A percentile compares a stretch with the other conserved stretches of the same genome.
Evolutionary conservation across 2,888 invertebrate genomes (phyloP).

Genomic region (Eremobia ochroleuca): DNA sequence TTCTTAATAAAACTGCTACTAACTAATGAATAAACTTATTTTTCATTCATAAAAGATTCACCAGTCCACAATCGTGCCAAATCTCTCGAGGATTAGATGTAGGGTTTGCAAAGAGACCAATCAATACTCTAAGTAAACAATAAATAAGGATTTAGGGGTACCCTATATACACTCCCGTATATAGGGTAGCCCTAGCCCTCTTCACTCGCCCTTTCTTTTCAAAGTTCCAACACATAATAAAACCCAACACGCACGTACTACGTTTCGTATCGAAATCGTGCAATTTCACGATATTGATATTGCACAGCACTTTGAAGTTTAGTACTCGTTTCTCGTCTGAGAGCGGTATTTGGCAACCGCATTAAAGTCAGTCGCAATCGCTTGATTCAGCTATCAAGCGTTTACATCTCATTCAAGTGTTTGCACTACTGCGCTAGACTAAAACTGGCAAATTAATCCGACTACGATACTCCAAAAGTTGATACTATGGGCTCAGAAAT

Average conservation of each 20-base stretch:
- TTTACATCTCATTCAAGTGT: conserved; percentile 39
- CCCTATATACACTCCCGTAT: conserved; percentile 29
- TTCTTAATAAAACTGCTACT: conserved; percentile 7
- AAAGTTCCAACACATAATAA: conserved; percentile 39
- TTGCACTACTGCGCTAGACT: conserved; percentile 1
- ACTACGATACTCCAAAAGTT: not conserved
- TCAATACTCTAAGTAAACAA: conserved; percentile 43
- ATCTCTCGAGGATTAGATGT: conserved; percentile 23
- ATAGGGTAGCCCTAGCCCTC: conserved; percentile 33
- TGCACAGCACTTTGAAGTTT: conserved; percentile 24
- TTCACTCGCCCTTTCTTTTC: conserved; percentile 47
- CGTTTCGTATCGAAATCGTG: conserved; percentile 34
- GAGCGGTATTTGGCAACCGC: conserved; percentile 38
- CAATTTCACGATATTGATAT: conserved; percentile 45
- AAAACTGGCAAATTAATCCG: conserved; percentile 9
- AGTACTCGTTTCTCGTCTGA: conserved; percentile 25
- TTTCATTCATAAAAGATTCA: conserved; percentile 15
- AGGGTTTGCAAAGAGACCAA: conserved; percentile 21
- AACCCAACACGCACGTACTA: conserved; percentile 16
- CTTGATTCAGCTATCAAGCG: conserved; percentile 40
- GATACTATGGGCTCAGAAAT: not conserved
- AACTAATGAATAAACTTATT: conserved; percentile 5
- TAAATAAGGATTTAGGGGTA: conserved; percentile 29
- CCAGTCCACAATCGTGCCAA: conserved; percentile 13
- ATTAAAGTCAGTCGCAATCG: conserved; percentile 43